Conservation (phyloP, 35 echinoderm and acorn worm species). For the Ophiothrix spiculata region DNA sequence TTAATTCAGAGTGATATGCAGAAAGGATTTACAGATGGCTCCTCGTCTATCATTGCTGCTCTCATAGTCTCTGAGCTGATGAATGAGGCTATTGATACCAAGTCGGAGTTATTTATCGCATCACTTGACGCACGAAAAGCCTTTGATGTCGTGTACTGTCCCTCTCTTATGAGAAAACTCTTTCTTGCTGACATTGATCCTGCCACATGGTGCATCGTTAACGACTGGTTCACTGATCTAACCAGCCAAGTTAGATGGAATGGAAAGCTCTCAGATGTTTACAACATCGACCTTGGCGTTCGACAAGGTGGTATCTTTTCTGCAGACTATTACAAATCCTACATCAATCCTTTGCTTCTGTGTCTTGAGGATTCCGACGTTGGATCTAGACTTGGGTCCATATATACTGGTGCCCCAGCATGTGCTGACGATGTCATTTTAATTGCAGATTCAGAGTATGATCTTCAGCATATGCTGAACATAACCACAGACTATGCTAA, state of each 20-base stretch:
- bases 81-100: background rate
- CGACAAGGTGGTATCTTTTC: background rate
- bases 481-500: background rate
- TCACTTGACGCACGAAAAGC: background rate
- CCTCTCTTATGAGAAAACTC: background rate
- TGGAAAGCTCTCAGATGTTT: background rate
- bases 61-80: background rate
- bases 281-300: background rate
- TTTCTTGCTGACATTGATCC: background rate
- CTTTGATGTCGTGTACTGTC: background rate
- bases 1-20: background rate
- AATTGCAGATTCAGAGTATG: background rate
- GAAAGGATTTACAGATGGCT: background rate
- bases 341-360: background rate
- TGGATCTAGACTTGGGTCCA: background rate
- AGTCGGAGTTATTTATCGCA: background rate
- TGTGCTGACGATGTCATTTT: background rate
- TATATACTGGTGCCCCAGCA: background rate
- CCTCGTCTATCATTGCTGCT: background rate
- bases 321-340: background rate
- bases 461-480: background rate
- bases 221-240: background rate
- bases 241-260: background rate
- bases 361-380: background rate
- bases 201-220: background rate